phyloP scores from a whole-genome alignment of 2,797 vertebrate species.

The Microctenopoma stevenorrisi region DNA sequence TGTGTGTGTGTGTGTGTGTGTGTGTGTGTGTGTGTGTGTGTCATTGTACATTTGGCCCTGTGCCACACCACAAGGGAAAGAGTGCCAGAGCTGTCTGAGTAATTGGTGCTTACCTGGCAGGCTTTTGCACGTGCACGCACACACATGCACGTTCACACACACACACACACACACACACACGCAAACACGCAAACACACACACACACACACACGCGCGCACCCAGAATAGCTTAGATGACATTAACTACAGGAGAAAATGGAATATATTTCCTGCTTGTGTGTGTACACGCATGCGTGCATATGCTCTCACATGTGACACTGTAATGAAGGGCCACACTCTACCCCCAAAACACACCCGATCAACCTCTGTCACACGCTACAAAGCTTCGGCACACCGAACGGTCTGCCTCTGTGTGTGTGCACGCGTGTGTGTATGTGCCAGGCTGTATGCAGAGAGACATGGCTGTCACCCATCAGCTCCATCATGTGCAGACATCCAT shows the following conservation, averaged over 20 bases:
- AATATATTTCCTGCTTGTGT: slow-evolving; percentile 45
- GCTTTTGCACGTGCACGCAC: slow-evolving; percentile 43
- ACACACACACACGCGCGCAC: slow-evolving; percentile 8
- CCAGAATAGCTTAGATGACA: slow-evolving; percentile 70
- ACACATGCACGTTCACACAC: background rate
- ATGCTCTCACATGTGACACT: slow-evolving; percentile 46
- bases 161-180: slow-evolving; percentile 1
- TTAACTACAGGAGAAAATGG: slow-evolving; percentile 73
- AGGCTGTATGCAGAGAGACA: slow-evolving; percentile 38
- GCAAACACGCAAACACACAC: background rate
- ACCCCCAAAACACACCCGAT: slow-evolving; percentile 71
- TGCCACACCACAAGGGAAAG: slow-evolving; percentile 65
- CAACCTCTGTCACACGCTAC: slow-evolving; percentile 73
- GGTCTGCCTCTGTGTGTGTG: slow-evolving; percentile 18
- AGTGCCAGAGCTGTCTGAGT: slow-evolving; percentile 74
- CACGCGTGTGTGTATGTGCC: slow-evolving; percentile 13
- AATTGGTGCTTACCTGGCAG: slow-evolving; percentile 83
- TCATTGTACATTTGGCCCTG: slow-evolving; percentile 60
- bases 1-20: slow-evolving; percentile 27
- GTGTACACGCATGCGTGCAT: background rate
- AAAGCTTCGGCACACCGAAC: slow-evolving; percentile 55
- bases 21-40: slow-evolving; percentile 22
- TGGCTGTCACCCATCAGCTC: slow-evolving; percentile 73
- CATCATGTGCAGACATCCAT: slow-evolving; percentile 68
- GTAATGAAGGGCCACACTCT: slow-evolving; percentile 76